Conservation (phyloP, 2,888 invertebrate species). For the Heliconius aoede region DNA sequence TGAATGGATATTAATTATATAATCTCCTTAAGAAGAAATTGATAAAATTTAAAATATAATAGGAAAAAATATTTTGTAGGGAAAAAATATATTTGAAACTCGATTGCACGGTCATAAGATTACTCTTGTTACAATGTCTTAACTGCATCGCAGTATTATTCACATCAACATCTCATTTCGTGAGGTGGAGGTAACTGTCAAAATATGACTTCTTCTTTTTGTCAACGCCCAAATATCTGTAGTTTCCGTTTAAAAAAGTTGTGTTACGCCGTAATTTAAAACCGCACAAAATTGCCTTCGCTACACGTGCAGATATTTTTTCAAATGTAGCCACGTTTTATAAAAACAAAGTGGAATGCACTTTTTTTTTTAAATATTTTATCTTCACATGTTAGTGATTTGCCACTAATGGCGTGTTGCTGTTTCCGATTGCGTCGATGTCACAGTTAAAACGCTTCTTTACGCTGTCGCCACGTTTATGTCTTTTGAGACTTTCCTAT, state of each 20-base stretch:
- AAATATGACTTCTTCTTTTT: conserved; percentile 57
- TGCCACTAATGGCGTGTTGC: conserved; percentile 74
- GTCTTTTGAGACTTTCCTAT: conserved; percentile 36
- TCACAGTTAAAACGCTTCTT: conserved; percentile 49
- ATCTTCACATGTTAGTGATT: conserved; percentile 77
- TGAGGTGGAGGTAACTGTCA: conserved; percentile 55
- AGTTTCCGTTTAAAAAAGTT: conserved; percentile 77
- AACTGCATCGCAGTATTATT: background rate
- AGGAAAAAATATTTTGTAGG: background rate
- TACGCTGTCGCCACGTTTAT: conserved; percentile 4
- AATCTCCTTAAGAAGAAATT: too few species aligned
- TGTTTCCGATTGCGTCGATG: conserved; percentile 62
- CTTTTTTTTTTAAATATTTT: conserved; percentile 56
- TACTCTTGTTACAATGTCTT: background rate
- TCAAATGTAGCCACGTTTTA: conserved; percentile 62
- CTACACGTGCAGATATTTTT: conserved; percentile 72
- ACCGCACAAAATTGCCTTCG: conserved; percentile 73
- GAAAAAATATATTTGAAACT: background rate
- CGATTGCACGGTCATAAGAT: background rate
- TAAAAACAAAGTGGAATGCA: conserved; percentile 55
- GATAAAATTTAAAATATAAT: background rate
- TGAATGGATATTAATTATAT: too few species aligned
- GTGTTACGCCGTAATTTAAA: conserved; percentile 76
- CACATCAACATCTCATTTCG: conserved; percentile 25
- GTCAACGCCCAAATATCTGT: conserved; percentile 68